Conservation (phyloP, 2,888 invertebrate species). For the Lagria hirta region DNA sequence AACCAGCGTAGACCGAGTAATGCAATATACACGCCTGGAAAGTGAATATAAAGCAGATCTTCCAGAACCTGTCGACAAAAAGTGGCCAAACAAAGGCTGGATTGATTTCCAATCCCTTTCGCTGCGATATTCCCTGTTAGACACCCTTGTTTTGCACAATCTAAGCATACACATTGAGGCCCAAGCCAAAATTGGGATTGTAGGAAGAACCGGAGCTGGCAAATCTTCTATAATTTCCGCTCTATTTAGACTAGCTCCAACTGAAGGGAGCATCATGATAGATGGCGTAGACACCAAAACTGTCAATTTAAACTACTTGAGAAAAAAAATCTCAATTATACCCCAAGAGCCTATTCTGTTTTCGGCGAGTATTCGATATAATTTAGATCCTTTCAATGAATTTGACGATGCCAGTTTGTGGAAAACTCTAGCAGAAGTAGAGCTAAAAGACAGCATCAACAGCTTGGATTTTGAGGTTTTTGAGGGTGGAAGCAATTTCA, state of each 20-base stretch:
- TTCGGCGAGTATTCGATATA: slow-evolving; percentile 59
- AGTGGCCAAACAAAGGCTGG: slow-evolving; percentile 62
- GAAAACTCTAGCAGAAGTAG: slow-evolving; percentile 71
- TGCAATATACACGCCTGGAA: slow-evolving; percentile 73
- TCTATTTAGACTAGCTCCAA: slow-evolving; percentile 59
- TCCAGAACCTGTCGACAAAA: too few relatives aligned
- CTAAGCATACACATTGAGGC: slow-evolving; percentile 63
- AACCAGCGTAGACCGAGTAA: slow-evolving; percentile 75
- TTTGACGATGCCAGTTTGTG: slow-evolving; percentile 68
- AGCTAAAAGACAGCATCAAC: slow-evolving; percentile 65
- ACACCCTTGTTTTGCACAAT: slow-evolving; percentile 69
- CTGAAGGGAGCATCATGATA: slow-evolving; percentile 56
- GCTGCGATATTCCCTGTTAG: slow-evolving; percentile 64
- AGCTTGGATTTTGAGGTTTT: slow-evolving; percentile 68
- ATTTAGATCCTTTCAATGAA: slow-evolving; percentile 72
- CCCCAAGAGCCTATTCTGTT: slow-evolving; percentile 70
- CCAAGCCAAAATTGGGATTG: slow-evolving; percentile 62
- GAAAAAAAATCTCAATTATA: slow-evolving; percentile 61
- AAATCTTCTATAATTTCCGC: slow-evolving; percentile 57
- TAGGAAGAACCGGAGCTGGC: slow-evolving; percentile 62
- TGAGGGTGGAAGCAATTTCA: slow-evolving; percentile 78
- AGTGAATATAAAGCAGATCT: slow-evolving; percentile 63
- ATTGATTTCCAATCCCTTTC: slow-evolving; percentile 63
- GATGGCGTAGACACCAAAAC: slow-evolving; percentile 54
- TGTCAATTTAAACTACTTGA: slow-evolving; percentile 57